Evolutionary conservation across 2,113 vertebrate genomes (phyloP).

Genomic region (Picathartes gymnocephalus): DNA sequence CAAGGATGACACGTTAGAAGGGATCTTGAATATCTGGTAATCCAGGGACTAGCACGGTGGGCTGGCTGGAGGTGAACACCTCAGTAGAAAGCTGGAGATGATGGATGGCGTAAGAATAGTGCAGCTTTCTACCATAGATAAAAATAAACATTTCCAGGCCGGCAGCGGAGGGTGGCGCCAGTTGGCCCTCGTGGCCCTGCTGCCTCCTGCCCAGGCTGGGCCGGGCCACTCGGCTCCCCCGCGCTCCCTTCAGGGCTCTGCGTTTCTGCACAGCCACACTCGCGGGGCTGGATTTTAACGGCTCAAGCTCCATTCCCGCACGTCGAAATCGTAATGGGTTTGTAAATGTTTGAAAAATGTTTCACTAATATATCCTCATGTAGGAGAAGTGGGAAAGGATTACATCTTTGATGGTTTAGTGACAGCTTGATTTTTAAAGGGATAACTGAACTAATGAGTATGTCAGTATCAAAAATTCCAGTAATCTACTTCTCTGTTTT

Average conservation of each 20-base stretch:
- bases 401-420: neutral
- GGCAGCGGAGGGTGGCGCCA: neutral
- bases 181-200: neutral
- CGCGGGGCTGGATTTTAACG: fast-evolving
- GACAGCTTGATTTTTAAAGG: neutral
- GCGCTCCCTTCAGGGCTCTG: neutral
- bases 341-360: neutral
- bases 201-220: neutral
- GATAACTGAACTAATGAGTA: neutral
- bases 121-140: neutral
- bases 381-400: neutral
- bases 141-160: conserved; percentile 33
- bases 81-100: neutral
- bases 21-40: neutral
- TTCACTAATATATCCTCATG: neutral
- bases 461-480: neutral
- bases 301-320: neutral
- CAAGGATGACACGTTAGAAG: neutral
- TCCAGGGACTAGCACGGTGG: no score
- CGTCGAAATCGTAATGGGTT: neutral
- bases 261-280: fast-evolving
- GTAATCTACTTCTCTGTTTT: neutral
- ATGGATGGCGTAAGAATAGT: neutral
- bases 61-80: neutral
- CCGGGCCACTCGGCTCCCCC: fast-evolving